Evolutionary conservation across 1,140 invertebrate species (phyloP).

Genomic region (Drosophila punjabiensis): DNA sequence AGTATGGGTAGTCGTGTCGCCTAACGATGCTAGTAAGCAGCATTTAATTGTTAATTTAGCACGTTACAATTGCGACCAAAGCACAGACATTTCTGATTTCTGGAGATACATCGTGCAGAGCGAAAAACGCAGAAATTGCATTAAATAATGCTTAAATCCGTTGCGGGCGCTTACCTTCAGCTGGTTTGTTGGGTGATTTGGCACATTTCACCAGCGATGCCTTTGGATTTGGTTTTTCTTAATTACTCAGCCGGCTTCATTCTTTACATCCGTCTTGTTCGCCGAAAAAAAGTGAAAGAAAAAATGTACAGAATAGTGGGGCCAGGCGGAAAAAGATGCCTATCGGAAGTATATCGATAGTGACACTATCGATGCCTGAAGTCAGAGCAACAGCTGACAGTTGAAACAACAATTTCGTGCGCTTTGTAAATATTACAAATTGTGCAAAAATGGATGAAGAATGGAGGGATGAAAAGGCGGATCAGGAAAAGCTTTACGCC

Average conservation of each 20-base stretch:
- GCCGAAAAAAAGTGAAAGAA: conserved; percentile 60
- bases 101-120: conserved; percentile 85
- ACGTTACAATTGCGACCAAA: conserved; percentile 84
- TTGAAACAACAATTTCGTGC: conserved; percentile 44
- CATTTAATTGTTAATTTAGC: conserved; percentile 76
- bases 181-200: conserved; percentile 40
- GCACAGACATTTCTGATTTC: conserved; percentile 82
- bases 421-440: conserved; percentile 37
- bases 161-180: conserved; percentile 58
- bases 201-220: conserved; percentile 62
- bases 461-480: conserved; percentile 40
- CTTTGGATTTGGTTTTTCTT: conserved; percentile 46
- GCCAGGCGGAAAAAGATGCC: too few relatives aligned
- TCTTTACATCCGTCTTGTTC: conserved; percentile 38
- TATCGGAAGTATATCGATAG: conserved; percentile 16
- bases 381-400: conserved; percentile 26
- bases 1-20: conserved; percentile 80
- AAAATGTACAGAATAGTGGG: neutral
- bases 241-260: conserved; percentile 35
- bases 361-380: neutral
- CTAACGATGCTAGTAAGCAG: conserved; percentile 85
- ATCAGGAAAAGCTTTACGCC: conserved; percentile 45
- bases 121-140: conserved; percentile 14
- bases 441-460: conserved; percentile 42
- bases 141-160: neutral